A percentile compares a stretch with the other conserved stretches of the same genome.
Evolutionary conservation across 2,888 invertebrate species (phyloP).

Genomic region (Nephrocerus scutellatus): DNA sequence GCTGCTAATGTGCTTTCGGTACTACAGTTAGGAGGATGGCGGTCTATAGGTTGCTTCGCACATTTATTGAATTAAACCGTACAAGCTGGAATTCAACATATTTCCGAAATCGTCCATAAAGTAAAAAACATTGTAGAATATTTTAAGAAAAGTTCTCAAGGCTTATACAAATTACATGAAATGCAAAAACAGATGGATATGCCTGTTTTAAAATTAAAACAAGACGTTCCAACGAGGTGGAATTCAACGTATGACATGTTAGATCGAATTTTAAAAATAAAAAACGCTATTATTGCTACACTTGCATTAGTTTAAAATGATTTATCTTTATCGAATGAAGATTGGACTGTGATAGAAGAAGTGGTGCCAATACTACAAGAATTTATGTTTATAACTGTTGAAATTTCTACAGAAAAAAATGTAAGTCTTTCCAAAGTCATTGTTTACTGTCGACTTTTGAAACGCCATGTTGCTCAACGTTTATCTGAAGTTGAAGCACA

Average conservation of each 20-base stretch:
- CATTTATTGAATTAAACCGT: slow-evolving; percentile 11
- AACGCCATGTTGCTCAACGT: no score
- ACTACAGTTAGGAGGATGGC: slow-evolving; percentile 11
- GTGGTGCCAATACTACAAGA: slow-evolving; percentile 3
- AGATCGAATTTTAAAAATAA: slow-evolving; percentile 6
- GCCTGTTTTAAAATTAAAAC: slow-evolving; percentile 13
- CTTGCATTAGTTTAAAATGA: slow-evolving; percentile 6
- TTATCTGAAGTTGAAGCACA: no score
- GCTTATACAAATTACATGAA: slow-evolving; percentile 7
- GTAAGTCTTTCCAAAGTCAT: slow-evolving; percentile 11
- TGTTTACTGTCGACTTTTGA: no score
- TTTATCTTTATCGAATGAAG: slow-evolving; percentile 2
- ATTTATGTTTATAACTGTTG: slow-evolving; percentile 6
- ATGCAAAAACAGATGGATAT: slow-evolving; percentile 16
- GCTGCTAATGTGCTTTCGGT: slow-evolving; percentile 11
- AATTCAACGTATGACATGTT: slow-evolving; percentile 17
- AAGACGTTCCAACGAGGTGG: slow-evolving; percentile 15
- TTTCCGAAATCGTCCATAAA: neutral
- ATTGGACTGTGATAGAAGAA: slow-evolving; percentile 2
- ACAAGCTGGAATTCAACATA: slow-evolving; percentile 7
- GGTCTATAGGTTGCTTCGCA: slow-evolving; percentile 13
- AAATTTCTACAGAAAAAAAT: slow-evolving; percentile 11
- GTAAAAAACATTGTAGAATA: slow-evolving; percentile 12
- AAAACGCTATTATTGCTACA: slow-evolving; percentile 14
- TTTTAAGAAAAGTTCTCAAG: slow-evolving; percentile 9